Evolutionary conservation across 2,888 invertebrate genomes (phyloP).

Genomic region (Dasysyrphus albostriatus): DNA sequence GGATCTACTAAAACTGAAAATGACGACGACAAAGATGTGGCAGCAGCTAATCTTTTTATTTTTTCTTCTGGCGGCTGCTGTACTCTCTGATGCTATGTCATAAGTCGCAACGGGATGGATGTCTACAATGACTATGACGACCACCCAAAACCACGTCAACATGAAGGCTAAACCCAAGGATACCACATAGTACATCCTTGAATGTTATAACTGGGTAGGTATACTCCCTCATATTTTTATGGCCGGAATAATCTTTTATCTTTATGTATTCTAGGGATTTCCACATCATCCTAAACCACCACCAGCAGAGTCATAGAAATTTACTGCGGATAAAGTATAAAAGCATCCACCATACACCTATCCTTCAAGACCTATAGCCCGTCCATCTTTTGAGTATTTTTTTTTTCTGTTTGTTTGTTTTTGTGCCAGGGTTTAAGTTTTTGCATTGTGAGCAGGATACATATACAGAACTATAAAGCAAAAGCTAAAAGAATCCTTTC

Average conservation of each 20-base stretch:
- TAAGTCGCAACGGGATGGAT: constrained; percentile 64
- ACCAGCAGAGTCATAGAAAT: constrained; percentile 74
- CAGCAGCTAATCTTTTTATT: constrained; percentile 62
- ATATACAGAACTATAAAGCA: constrained; percentile 63
- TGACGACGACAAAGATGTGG: constrained; percentile 53
- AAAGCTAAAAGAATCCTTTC: constrained; percentile 48
- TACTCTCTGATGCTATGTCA: constrained; percentile 29
- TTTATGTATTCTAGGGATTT: constrained; percentile 74
- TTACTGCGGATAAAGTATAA: constrained; percentile 72
- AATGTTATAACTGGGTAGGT: background rate
- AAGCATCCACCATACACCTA: constrained; percentile 29
- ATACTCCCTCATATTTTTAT: constrained; percentile 71
- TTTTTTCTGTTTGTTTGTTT: constrained; percentile 9
- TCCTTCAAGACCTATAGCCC: constrained; percentile 12
- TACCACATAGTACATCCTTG: constrained; percentile 41
- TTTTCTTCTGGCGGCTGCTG: constrained; percentile 31
- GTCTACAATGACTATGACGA: constrained; percentile 48
- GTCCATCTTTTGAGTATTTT: constrained; percentile 41
- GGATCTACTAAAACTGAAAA: constrained; percentile 58
- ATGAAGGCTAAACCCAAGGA: constrained; percentile 65
- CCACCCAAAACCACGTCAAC: constrained; percentile 63
- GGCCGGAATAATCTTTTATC: constrained; percentile 73
- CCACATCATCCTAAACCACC: constrained; percentile 56
- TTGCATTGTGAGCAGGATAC: constrained; percentile 30
- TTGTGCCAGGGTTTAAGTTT: constrained; percentile 66